A percentile compares a stretch with the other conserved stretches of the same genome.
These are phyloP conservation scores for Solea solea DNA, from an alignment of 2,113 vertebrate species.

Conservation along the genomic window DNA sequence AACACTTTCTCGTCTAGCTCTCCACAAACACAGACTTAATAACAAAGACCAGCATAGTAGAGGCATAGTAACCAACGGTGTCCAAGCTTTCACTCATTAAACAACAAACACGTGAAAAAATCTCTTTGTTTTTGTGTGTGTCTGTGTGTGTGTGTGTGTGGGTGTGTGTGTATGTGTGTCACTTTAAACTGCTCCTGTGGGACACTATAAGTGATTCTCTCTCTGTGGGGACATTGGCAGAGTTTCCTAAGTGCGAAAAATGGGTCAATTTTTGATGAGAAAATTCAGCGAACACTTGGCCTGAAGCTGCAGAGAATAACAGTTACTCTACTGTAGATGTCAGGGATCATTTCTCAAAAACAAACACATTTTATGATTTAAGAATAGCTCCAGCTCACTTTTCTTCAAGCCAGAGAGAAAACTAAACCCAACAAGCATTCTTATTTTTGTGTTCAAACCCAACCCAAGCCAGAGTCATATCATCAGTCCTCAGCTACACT, in stretches of 20 bases:
- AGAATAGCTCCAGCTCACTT: no score
- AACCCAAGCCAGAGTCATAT: no score
- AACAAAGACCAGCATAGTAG: slow-evolving; percentile 24
- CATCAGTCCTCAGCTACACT: no score
- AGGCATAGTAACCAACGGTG: slow-evolving; percentile 25
- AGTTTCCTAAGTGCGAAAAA: slow-evolving; percentile 49
- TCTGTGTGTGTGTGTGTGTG: slow-evolving; percentile 7
- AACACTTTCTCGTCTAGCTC: slow-evolving; percentile 15
- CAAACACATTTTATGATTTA: no score
- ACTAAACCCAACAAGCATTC: no score
- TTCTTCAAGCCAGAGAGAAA: no score
- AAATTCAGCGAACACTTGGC: not conserved
- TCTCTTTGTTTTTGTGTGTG: slow-evolving; percentile 3
- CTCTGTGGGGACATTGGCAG: slow-evolving; percentile 7
- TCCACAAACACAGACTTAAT: slow-evolving; percentile 37
- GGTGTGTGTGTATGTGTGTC: not conserved
- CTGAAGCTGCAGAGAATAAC: no score
- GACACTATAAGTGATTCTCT: slow-evolving; percentile 25
- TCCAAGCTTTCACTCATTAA: slow-evolving; percentile 39
- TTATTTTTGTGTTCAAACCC: no score
- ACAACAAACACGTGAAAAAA: slow-evolving; percentile 14
- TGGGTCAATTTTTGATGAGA: slow-evolving; percentile 3
- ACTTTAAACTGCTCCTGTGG: slow-evolving; percentile 24
- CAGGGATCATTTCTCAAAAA: no score
- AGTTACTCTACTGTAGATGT: no score